Base-by-base conservation (phyloP, 2,888 invertebrate species). In the Euclidia mi region DNA sequence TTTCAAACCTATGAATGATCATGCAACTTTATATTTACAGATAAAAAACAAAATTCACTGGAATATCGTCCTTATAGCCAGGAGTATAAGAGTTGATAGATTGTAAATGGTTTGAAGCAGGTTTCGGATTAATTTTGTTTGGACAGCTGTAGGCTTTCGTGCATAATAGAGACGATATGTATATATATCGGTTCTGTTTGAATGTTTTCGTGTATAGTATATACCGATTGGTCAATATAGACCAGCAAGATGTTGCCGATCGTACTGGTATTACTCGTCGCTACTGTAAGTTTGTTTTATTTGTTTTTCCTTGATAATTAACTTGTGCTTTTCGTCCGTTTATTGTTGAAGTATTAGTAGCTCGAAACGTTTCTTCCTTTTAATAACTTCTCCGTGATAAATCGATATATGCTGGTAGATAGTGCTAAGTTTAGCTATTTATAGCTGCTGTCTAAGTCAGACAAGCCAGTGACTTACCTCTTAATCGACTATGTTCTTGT, bases 221-320 rank as follows among this genome's bases (percentile, higher is more conserved):
- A 91, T 92, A 93, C 93, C 93, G 85, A 65, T 85, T 85, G 90
- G 91, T 90, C 86, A 46, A 65, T 10, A 60, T 31, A 79, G 91
- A 89, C 89, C 90, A 85, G 69, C 86, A 90, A 74, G 76, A 94
- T 94, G 94, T 78, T 91, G 90, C 84, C 86, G 56, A 55, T 91
- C 74, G 77, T 84, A 67, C 77, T 92, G 84, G 85, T 91, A 64
- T 75, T 92, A 58, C 75, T 91, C 74, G 67, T 86, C 69, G 91
- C 87, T 65, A 65, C 88, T 77, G 94, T 94, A 70, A 92, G 94
- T 34, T 61, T 69, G 65, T 64, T 56, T 62, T 25, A 25, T 25
- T 25, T 25, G 7, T 25, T 25, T 7, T 25, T 25, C 20, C 20
- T 25, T 1, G 20, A 7, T 7, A 3, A 7, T 25, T 6, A 2